A percentile compares a stretch with the other conserved stretches of the same genome.
phyloP scores from a whole-genome alignment of 2,888 invertebrate genomes.

The Megalurothrips usitatus region DNA sequence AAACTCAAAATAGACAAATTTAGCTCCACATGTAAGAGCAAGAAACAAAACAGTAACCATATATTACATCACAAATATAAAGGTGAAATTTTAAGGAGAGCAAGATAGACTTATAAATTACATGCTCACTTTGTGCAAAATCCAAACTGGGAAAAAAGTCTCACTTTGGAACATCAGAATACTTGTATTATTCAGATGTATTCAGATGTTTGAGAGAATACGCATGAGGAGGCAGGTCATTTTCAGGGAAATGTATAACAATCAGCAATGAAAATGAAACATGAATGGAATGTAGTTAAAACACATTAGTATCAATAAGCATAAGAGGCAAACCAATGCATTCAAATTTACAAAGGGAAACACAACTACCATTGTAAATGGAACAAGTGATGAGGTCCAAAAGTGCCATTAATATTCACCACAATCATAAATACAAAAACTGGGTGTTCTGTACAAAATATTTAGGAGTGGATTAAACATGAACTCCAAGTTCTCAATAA shows the following conservation, averaged over 20 bases:
- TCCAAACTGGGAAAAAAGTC: background rate
- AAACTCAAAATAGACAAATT: background rate
- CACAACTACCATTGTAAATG: no score
- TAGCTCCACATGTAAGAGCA: background rate
- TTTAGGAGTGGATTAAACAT: no score
- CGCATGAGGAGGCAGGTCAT: no score
- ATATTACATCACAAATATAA: background rate
- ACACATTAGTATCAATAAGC: background rate
- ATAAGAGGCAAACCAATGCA: background rate
- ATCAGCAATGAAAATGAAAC: background rate
- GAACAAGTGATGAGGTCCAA: no score
- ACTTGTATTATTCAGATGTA: no score
- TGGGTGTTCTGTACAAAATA: no score
- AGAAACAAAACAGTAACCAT: background rate
- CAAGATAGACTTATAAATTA: background rate
- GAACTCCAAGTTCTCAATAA: no score
- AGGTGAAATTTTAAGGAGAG: background rate
- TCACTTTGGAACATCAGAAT: background rate
- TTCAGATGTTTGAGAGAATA: no score
- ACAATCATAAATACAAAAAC: no score
- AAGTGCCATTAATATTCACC: no score
- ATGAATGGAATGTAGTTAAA: background rate
- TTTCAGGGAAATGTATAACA: no score
- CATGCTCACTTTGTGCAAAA: background rate
- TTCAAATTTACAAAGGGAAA: background rate